Base-by-base conservation (phyloP, 2,113 vertebrate species). In the Vulpes lagopus region DNA sequence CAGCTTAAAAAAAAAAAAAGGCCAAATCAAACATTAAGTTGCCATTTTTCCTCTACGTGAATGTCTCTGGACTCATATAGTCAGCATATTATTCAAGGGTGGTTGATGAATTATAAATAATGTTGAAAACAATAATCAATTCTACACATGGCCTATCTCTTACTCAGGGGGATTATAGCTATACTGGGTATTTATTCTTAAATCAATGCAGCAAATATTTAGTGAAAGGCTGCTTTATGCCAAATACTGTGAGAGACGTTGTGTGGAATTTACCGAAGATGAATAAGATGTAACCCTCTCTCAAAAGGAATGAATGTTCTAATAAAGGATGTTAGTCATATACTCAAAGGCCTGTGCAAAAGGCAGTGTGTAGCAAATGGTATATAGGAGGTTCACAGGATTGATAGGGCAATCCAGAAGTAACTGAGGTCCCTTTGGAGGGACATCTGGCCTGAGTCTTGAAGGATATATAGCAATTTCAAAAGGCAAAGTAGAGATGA, bases 1-100 rank as follows among this genome's bases (percentile, higher is more conserved):
- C 3, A 98, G 53, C 98, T 98, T 60, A 25, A 95, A 67, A 83
- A 73, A 97, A 57, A 59, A 86, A 91, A 81, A 89, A 35, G 35
- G n/a, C 27, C 32, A 91, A 89, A 82, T 35, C 43, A 81, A 74
- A 73, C 25, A 73, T 17, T 2, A 35, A 11, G 15, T 78, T 67
- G 53, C 23, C 17, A n/a, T 67, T 94, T 95, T 62, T 3, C 57
- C 57, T 91, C 25, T 38, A 23, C 0, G 7, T 14, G 14, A 93
- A 71, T 27, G 59, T 1, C 60, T 67, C 74, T 59, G 67, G 43
- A 23, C 25, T 25, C 6, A 11, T 23, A 51, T 17, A 11, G 78
- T 90, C 25, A 80, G 60, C 19, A 38, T 64, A 32, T n/a, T 38
- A 14, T 16, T 27, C 9, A 8, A 71, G 53, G 38, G 51, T 64